Conservation (phyloP, 2,888 invertebrate species). For the Drosophila neoperkinsi region DNA sequence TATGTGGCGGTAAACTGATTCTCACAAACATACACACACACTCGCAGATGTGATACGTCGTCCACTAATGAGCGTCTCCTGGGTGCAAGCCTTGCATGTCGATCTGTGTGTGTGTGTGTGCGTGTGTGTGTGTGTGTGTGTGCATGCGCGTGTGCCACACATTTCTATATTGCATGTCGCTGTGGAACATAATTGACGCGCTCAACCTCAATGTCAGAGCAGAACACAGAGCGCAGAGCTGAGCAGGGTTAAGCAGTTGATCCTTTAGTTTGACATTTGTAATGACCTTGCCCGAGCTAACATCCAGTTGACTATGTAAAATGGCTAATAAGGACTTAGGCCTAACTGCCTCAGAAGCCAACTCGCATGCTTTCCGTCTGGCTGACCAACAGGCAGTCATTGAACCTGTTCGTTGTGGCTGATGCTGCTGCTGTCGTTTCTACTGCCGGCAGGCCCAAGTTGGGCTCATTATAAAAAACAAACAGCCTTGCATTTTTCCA, state of each 20-base stretch:
- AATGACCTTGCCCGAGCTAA: conserved; percentile 49
- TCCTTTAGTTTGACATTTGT: conserved; percentile 46
- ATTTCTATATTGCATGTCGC: conserved; percentile 55
- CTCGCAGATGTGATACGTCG: conserved; percentile 21
- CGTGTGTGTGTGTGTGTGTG: not conserved
- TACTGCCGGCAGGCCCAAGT: conserved; percentile 15
- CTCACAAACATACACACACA: no score
- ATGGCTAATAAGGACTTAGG: conserved; percentile 18
- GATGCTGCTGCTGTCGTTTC: not conserved
- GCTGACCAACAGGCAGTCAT: conserved; percentile 46
- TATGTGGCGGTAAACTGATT: conserved; percentile 21
- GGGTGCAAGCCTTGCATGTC: conserved; percentile 36
- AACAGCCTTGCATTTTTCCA: conserved; percentile 24
- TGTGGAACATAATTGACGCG: conserved; percentile 62
- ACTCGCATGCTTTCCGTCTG: conserved; percentile 25
- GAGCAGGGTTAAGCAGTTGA: conserved; percentile 8
- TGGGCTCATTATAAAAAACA: conserved; percentile 53
- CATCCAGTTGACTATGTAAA: conserved; percentile 19
- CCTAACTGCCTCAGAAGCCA: not conserved
- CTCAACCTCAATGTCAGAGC: conserved; percentile 64
- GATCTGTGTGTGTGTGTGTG: not conserved
- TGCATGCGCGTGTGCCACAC: conserved; percentile 20
- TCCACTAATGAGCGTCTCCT: conserved; percentile 73
- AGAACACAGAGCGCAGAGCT: not conserved
- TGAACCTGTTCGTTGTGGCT: conserved; percentile 45